Base-by-base conservation (phyloP, 2,888 invertebrate genomes). In the Acanthosepion lycidas region DNA sequence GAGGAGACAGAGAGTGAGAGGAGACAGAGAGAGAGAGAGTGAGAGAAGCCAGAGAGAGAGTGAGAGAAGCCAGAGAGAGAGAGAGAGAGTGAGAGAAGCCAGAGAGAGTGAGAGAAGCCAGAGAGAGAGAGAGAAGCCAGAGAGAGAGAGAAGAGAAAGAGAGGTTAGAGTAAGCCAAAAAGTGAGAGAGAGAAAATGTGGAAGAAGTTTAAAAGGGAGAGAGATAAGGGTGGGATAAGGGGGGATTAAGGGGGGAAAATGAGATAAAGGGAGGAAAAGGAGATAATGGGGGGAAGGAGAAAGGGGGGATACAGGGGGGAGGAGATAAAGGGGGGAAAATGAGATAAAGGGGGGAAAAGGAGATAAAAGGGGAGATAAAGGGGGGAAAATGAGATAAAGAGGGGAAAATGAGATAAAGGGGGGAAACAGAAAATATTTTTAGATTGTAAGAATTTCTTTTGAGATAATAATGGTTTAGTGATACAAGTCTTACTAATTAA, bases 11-110 rank as follows among this genome's bases (percentile, higher is more conserved):
- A 9, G 23, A 78, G 6, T 0, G 0, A 12, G 4, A 12, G n/a
- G n/a, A 12, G 9, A 1, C 6, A n/a, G n/a, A 78, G 8, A 78
- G 78, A n/a, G n/a, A n/a, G n/a, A n/a, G 12, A 78, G 6, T 12
- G n/a, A 1, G 2, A 12, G n/a, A 12, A 78, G n/a, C 12, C 8
- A 28, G 8, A 20, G 12, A 15, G n/a, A 15, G 55, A 78, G n/a
- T n/a, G n/a, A n/a, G n/a, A n/a, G 78, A 8, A 20, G 20, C 5
- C n/a, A 2, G 4, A n/a, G 15, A 9, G n/a, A 12, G 0, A 8
- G n/a, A n/a, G n/a, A n/a, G 78, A n/a, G n/a, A n/a, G 78, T n/a
- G 6, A n/a, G 78, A n/a, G 78, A n/a, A 12, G 64, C 64, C 26
- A n/a, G n/a, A 15, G 18, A 78, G 15, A 12, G 78, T 9, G 8